Evolutionary conservation across 2,113 vertebrate species (phyloP).

Genomic region (Cathartes aura): DNA sequence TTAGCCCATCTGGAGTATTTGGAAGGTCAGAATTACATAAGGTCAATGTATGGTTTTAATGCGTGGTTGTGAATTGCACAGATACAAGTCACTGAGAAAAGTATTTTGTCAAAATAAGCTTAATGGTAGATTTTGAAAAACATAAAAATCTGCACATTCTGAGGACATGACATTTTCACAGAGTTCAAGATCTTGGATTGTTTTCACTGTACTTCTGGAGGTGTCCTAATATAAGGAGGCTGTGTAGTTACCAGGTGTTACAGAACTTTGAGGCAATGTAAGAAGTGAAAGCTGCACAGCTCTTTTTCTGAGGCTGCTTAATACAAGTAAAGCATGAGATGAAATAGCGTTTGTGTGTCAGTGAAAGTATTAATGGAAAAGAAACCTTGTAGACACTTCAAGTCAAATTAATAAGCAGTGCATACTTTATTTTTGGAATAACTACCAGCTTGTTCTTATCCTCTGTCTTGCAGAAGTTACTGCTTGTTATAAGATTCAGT

Average conservation of each 20-base stretch:
- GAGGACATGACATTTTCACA: rapidly evolving
- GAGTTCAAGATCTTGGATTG: background rate
- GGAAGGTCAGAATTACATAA: background rate
- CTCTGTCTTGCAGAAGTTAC: background rate
- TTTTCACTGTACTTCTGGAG: background rate
- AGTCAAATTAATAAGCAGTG: background rate
- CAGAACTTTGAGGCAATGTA: background rate
- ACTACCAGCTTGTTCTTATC: background rate
- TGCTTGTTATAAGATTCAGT: background rate
- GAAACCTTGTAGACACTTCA: background rate
- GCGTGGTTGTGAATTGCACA: background rate
- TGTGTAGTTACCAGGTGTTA: background rate
- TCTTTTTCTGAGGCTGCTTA: background rate
- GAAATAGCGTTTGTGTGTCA: background rate
- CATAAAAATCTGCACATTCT: background rate
- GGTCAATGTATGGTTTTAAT: background rate
- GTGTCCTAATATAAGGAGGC: background rate
- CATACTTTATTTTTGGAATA: background rate
- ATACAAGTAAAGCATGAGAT: background rate
- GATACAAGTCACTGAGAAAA: background rate
- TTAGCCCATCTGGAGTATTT: background rate
- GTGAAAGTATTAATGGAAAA: background rate
- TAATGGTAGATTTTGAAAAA: background rate
- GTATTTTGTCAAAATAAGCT: background rate
- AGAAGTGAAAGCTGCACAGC: background rate